Conservation (phyloP, 2,888 invertebrate species). For the Himalopsyche kuldschensis region DNA sequence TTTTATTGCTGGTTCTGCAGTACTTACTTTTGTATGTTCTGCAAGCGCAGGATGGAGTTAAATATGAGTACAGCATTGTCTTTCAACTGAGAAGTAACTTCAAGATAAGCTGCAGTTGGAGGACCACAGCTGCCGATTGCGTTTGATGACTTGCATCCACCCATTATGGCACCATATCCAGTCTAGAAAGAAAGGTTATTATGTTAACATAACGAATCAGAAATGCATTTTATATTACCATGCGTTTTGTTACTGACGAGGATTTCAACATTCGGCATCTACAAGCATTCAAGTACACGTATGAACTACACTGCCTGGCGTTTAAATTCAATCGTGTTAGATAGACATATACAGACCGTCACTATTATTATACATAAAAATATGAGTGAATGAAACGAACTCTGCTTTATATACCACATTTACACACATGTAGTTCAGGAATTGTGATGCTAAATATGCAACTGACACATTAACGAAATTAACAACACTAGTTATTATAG, state of each 20-base stretch:
- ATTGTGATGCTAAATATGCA: neutral
- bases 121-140: slow-evolving; percentile 9
- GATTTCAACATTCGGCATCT: too few species aligned
- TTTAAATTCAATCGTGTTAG: too few species aligned
- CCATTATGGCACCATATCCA: neutral
- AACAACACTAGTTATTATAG: neutral
- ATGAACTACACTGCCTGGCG: too few species aligned
- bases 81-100: neutral
- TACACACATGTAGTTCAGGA: too few species aligned
- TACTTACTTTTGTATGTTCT: slow-evolving; percentile 19
- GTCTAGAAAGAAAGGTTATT: neutral
- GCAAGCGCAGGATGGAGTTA: neutral
- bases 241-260: too few species aligned
- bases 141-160: neutral
- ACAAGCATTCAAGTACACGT: too few species aligned
- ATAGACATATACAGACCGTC: too few species aligned
- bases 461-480: neutral
- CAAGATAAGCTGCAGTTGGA: slow-evolving; percentile 11
- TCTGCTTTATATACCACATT: too few species aligned
- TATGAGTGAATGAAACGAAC: too few species aligned
- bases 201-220: neutral
- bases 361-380: too few species aligned
- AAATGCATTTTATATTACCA: too few species aligned
- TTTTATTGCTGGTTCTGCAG: too few species aligned
- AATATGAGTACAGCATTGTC: slow-evolving; percentile 16